Percentiles rank a stretch among this genome's conserved stretches.
These are phyloP conservation scores for Trididemnum miniatum DNA, from an alignment of 23 tunicate species.

Conservation along the genomic window DNA sequence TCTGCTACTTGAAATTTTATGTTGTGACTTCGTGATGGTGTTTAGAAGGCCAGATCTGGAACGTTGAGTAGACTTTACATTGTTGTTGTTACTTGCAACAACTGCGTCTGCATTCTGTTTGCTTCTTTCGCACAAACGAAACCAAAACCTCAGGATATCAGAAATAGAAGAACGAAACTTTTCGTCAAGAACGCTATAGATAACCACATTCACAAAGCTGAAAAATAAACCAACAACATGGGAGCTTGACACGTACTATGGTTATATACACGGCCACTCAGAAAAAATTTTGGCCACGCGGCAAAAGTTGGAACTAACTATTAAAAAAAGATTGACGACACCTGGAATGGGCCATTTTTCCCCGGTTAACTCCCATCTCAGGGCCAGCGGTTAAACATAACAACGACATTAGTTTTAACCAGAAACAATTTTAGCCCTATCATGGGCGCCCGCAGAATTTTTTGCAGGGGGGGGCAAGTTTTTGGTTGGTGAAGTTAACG, in stretches of 20 bases:
- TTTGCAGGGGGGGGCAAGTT: too few relatives aligned
- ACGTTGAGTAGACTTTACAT: background rate
- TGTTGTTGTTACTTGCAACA: background rate
- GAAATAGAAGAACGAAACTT: slow-evolving; percentile 14
- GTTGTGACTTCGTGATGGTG: background rate
- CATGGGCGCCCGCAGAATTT: too few relatives aligned
- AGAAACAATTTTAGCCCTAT: too few relatives aligned
- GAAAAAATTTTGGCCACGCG: too few relatives aligned
- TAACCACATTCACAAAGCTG: slow-evolving; percentile 25
- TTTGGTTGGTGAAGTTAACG: too few relatives aligned
- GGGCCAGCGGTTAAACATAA: too few relatives aligned
- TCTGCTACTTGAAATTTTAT: background rate
- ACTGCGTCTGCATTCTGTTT: background rate
- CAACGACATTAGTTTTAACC: too few relatives aligned
- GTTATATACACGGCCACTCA: background rate
- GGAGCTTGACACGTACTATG: background rate
- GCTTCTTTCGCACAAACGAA: background rate
- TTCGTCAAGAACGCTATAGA: background rate
- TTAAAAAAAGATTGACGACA: too few relatives aligned
- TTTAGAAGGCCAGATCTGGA: background rate
- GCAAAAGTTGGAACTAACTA: too few relatives aligned
- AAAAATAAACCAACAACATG: slow-evolving; percentile 4
- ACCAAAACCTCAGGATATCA: too few relatives aligned
- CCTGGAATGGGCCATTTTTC: too few relatives aligned
- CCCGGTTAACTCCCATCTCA: too few relatives aligned